These are phyloP conservation scores for Tragulus kanchil DNA, from an alignment of 2,113 vertebrate species.

Conservation along the genomic window DNA sequence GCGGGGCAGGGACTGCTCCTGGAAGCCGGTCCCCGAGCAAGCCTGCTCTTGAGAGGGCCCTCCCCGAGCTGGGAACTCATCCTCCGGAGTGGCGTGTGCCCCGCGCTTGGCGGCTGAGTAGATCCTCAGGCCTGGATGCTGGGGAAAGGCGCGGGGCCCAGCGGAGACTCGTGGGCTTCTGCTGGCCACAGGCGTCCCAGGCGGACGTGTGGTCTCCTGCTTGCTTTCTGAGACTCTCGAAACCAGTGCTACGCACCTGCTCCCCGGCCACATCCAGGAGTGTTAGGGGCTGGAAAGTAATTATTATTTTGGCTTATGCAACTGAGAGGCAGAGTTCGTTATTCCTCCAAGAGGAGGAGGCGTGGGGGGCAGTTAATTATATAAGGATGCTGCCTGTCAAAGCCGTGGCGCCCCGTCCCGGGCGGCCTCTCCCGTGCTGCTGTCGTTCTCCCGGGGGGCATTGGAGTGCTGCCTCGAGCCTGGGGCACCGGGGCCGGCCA, in stretches of 20 bases:
- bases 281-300: conserved; percentile 64
- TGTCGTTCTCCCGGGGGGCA: conserved; percentile 61
- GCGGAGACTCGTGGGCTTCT: conserved; percentile 79
- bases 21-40: conserved; percentile 67
- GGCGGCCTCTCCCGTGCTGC: conserved; percentile 22
- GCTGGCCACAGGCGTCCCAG: not conserved
- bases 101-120: conserved; percentile 43
- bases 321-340: conserved; percentile 40
- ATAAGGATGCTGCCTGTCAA: conserved; percentile 75
- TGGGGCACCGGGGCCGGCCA: not conserved
- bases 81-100: not conserved
- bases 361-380: conserved; percentile 83
- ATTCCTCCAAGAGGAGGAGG: conserved; percentile 77
- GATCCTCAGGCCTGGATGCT: conserved; percentile 45
- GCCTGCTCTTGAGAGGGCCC: conserved; percentile 20
- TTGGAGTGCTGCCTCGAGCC: conserved; percentile 56
- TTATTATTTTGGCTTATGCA: conserved; percentile 75
- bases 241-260: conserved; percentile 72
- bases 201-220: conserved; percentile 45
- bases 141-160: conserved; percentile 35
- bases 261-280: conserved; percentile 44
- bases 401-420: not conserved
- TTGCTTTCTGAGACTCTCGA: conserved; percentile 1
- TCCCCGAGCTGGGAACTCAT: not conserved
- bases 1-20: not conserved